Base-by-base conservation (phyloP, 2,888 invertebrate species). In the Mechanitis messenoides region DNA sequence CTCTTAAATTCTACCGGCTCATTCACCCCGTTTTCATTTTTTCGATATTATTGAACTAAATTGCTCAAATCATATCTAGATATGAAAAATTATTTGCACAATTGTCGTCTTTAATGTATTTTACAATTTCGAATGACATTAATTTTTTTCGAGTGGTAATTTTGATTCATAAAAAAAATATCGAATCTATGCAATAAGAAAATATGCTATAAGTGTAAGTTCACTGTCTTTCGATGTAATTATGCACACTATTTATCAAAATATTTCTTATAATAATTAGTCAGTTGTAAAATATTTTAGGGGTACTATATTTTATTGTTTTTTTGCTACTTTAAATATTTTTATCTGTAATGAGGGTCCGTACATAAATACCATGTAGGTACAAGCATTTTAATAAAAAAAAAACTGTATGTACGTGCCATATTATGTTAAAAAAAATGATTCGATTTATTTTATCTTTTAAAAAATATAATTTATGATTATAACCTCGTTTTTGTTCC, bases 161-260 rank as follows among this genome's bases (percentile, higher is more conserved):
- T 20, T 31, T 28, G 7, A 31, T 50, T 55, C 35, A 47, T 53
- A 53, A 56, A 46, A n/a, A n/a, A 12, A 42, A 46, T 55, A 35
- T 57, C 12, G 55, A 58, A 56, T 61, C 33, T 47, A 60, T 60
- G 61, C 60, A 69, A 65, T 61, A 61, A 58, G 53, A 56, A 63
- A 62, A 45, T 64, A 69, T 54, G 60, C 59, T 62, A 53, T 58
- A 65, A 58, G 56, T 60, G 60, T 70, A 68, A 68, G 64, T 65
- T 69, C 69, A 69, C 69, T 57, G 59, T 67, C 60, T 70, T 70
- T 69, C 67, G 69, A 84, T 85, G 87, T 87, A 87, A 85, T 81
- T 84, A 71, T 83, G 88, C 88, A 88, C 88, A 79, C 72, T 84
- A 81, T 79, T 83, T 85, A 80, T 83, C 83, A 81, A 80, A 79